Conservation (phyloP, 2,113 vertebrate genomes). For the Pleuronectes platessa region DNA sequence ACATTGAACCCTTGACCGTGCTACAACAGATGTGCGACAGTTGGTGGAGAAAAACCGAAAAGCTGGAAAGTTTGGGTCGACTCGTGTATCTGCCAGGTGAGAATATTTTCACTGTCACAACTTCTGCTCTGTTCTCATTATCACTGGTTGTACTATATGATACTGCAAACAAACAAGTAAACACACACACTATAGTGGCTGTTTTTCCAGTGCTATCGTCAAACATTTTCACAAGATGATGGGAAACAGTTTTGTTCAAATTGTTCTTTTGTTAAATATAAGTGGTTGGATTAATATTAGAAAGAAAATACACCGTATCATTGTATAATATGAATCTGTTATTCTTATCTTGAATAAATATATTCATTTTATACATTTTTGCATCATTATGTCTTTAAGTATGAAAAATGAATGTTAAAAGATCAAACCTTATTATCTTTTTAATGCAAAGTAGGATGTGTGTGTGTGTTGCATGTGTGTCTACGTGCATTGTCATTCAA, state of each 20-base stretch:
- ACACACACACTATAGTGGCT: too few species aligned
- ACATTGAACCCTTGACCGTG: conserved; percentile 82
- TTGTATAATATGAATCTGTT: not conserved
- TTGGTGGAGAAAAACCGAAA: conserved; percentile 86
- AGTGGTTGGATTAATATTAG: not conserved
- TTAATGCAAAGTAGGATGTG: not conserved
- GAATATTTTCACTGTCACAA: conserved; percentile 28
- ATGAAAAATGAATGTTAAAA: not conserved
- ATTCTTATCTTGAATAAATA: not conserved
- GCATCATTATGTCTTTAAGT: not conserved
- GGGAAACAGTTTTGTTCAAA: not conserved
- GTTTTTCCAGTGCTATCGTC: not conserved
- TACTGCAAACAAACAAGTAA: too few species aligned
- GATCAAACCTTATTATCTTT: not conserved
- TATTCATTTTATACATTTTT: not conserved
- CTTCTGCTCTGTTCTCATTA: too few species aligned
- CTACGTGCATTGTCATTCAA: conserved; percentile 20
- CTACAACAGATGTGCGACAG: conserved; percentile 86
- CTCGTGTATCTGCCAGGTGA: conserved; percentile 90
- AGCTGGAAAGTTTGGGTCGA: conserved; percentile 84
- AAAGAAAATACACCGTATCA: not conserved
- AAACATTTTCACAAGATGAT: not conserved
- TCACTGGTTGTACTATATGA: too few species aligned
- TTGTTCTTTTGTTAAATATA: not conserved
- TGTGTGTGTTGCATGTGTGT: conserved; percentile 1